These are phyloP conservation scores for Ianthella basta DNA, from an alignment of 37 sponge, comb jelly and placozoan genomes.

Conservation along the genomic window DNA sequence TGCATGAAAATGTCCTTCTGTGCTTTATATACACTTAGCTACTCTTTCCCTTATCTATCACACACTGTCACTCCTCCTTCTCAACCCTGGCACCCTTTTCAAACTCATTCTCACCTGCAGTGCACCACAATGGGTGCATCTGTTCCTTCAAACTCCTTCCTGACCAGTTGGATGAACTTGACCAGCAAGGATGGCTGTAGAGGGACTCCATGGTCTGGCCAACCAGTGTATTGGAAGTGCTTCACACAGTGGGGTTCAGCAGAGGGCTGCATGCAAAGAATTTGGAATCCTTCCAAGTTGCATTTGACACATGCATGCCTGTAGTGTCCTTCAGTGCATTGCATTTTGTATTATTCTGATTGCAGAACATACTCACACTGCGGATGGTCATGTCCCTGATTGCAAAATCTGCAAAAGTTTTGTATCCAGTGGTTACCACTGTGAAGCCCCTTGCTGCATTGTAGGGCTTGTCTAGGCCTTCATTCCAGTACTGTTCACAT, in stretches of 20 bases:
- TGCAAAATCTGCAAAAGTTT: neutral
- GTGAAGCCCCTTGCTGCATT: neutral
- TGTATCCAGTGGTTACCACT: neutral
- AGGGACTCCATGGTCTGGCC: constrained; percentile 84
- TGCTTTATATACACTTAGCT: no score
- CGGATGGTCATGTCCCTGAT: neutral
- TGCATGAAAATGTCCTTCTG: no score
- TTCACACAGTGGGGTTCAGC: constrained; percentile 35
- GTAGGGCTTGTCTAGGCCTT: neutral
- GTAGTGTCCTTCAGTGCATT: no score
- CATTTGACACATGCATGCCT: no score
- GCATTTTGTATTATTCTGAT: no score
- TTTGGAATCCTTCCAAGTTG: no score
- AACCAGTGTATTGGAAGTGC: constrained; percentile 87
- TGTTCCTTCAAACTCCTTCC: constrained; percentile 2
- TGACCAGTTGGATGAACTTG: constrained; percentile 22
- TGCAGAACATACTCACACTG: neutral
- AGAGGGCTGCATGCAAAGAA: neutral
- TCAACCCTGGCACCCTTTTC: no score
- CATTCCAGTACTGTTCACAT: constrained; percentile 20
- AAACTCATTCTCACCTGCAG: constrained; percentile 7
- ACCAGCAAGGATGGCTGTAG: constrained; percentile 37
- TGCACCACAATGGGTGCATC: constrained; percentile 19
- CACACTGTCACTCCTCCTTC: no score
- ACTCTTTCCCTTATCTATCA: no score